Evolutionary conservation across 1,140 invertebrate species (phyloP), one percentile per base, ranked within the genome.

Genomic region (Zaprionus vittiger): DNA sequence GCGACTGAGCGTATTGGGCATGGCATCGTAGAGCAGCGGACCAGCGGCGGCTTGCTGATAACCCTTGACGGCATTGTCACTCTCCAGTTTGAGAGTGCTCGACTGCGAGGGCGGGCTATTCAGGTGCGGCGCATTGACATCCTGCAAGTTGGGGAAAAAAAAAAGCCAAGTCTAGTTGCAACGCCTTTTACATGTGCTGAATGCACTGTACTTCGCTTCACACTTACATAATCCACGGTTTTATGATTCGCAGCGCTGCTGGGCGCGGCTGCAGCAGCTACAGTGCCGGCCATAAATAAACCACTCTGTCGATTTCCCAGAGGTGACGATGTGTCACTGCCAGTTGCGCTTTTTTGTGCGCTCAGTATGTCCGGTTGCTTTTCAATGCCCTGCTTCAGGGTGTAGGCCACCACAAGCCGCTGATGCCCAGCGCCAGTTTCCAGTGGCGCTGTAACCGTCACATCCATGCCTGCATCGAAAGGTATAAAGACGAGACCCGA

Each of bases 341-440:
- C 92, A 79, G 79, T 90, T 74, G 91, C 84, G 87, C 92, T 93
- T 85, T 93, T 93, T 91, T 93, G 93, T 41, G 93, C 93, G 74
- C 91, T 93, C 61, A 93, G 81, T 72, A 93, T 93, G 75, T 93
- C 93, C 63, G 93, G 93, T 68, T 93, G 93, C 66, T 93, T 93
- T 77, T 93, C 93, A 63, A 92, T 92, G 64, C 92, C 93, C 69
- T 94, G 93, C 83, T 95, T 94, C 68, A 95, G 80, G 14, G 94
- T 95, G 73, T 95, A 95, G 15, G 94, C 94, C 24, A 95, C 94
- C 34, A 95, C 94, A 70, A 94, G 94, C 11, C 94, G 92, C 81
- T 95, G 94, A 73, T 95, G 94, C 2, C 94, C 94, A 5, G 94
- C 94, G 70, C 94, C 94, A 54, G 94, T 95, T 83, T 95, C 94